Base-by-base conservation (phyloP, 92 coral and sea anemone species). In the Desmophyllum pertusum region DNA sequence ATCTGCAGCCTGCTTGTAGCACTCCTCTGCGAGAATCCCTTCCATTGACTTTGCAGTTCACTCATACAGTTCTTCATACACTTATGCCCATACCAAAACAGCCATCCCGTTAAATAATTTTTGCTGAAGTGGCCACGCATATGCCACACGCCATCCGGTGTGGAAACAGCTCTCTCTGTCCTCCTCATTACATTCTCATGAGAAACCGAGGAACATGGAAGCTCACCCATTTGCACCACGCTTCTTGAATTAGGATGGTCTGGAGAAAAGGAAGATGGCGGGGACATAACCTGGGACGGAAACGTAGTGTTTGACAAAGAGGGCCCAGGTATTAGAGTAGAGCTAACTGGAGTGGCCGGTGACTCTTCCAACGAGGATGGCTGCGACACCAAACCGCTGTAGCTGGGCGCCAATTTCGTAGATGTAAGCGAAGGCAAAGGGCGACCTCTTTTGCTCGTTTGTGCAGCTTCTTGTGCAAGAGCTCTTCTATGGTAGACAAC, bases 131-230 rank as follows among this genome's bases (percentile, higher is more conserved):
- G 80, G 52, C 91, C 88, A 13, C 75, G 29, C 2, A 84, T 88
- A 13, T 83, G 88, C 88, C 88, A 88, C 0, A 83, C 88, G 17
- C 88, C 91, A 76, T 88, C 84, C n/a, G n/a, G n/a, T n/a, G n/a
- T n/a, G n/a, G n/a, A n/a, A n/a, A n/a, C n/a, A n/a, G n/a, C n/a
- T n/a, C n/a, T n/a, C n/a, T n/a, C n/a, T 57, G 50, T 27, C 55
- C 50, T 50, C 55, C 21, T 77, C 82, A 77, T 42, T 77, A n/a
- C n/a, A n/a, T n/a, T n/a, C n/a, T n/a, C n/a, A n/a, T n/a, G n/a
- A n/a, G n/a, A n/a, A n/a, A 25, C 79, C 79, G 0, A 74, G 42
- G 79, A 74, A 48, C 79, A 74, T 10, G 53, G 39, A 73, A 18
- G 57, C 42, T 57, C 63, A 36, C 64, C 79, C 65, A 75, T 75